Base-by-base conservation (phyloP, 1,140 invertebrate species). In the Pachyrhynchus sulphureomaculatus region DNA sequence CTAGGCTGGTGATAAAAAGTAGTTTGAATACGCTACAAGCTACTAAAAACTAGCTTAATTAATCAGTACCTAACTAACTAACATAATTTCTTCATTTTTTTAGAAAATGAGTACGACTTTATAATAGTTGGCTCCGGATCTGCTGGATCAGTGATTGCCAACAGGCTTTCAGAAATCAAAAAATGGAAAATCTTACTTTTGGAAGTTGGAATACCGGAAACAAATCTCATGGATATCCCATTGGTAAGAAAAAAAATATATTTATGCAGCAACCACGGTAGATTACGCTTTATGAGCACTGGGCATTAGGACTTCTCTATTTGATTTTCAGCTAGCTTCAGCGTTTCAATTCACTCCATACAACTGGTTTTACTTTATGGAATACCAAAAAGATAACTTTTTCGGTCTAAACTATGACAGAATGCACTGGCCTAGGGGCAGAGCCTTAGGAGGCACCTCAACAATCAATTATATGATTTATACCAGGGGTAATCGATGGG, bases 291-390 rank as follows among this genome's bases (percentile, higher is more conserved):
- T 6, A 32, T 4, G 5, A 6, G 29, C 29, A 32, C 12, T 6
- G 12, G 12, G 29, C 29, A 4, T 12, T 6, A 32, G 5, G 12
- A 32, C 29, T 6, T 32, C 12, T 32, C 12, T 12, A 32, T 6
- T 15, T 18, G 2, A 32, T 2, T 33, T 48, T 15, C n/a, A 48
- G 45, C 2, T 54, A 4, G 51, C 57, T n/a, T 24, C 57, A 12
- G 34, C 9, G 15, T 80, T 88, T 24, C 86, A 89, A 36, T 77
- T 85, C 39, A 90, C 86, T 0, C 80, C 82, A 34, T 86, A 85
- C 66, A 92, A 92, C 75, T 93, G 91, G 90, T 83, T 84, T 6
- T 92, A 92, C 66, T 82, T 78, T 56, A 88, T 89, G 4, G 88
- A 89, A 65, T 83, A 85, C 85, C 92, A 66, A 62, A 77, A 6